Conservation (phyloP, 2,888 invertebrate genomes). For the Agriotes lineatus region DNA sequence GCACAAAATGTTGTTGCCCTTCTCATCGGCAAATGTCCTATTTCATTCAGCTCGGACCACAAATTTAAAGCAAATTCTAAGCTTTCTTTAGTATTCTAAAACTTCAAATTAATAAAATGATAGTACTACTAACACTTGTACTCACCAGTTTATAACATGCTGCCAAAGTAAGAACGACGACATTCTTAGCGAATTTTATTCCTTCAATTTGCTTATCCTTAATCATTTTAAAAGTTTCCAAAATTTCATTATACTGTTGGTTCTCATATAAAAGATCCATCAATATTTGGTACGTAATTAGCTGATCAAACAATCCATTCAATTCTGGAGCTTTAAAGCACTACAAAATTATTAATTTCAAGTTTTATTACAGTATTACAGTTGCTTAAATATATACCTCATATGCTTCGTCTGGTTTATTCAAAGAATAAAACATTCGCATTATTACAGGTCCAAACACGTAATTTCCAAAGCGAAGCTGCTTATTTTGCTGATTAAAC, state of each 20-base stretch:
- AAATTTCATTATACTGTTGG: conserved; percentile 75
- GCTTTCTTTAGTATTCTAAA: conserved; percentile 78
- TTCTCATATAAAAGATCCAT: conserved; percentile 80
- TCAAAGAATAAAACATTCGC: conserved; percentile 80
- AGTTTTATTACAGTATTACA: not conserved
- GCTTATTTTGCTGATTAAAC: conserved; percentile 78
- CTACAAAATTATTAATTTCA: conserved; percentile 63
- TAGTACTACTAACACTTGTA: conserved; percentile 22
- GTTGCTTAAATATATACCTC: conserved; percentile 62
- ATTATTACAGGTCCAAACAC: conserved; percentile 87
- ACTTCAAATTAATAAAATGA: not conserved
- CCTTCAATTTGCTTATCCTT: conserved; percentile 73
- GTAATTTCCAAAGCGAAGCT: conserved; percentile 82
- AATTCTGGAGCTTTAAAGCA: conserved; percentile 74
- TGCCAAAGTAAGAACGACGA: conserved; percentile 75
- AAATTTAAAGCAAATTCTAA: conserved; percentile 73
- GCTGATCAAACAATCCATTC: conserved; percentile 79
- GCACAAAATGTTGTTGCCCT: conserved; percentile 75
- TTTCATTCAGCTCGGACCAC: conserved; percentile 71
- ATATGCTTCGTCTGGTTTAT: conserved; percentile 77
- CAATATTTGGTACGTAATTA: conserved; percentile 75
- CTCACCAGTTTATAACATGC: conserved; percentile 82
- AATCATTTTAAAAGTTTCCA: conserved; percentile 74
- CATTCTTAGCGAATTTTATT: conserved; percentile 76
- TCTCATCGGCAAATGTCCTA: conserved; percentile 72